phyloP scores from a whole-genome alignment of 2,113 vertebrate genomes.

The Larimichthys polyactis region DNA sequence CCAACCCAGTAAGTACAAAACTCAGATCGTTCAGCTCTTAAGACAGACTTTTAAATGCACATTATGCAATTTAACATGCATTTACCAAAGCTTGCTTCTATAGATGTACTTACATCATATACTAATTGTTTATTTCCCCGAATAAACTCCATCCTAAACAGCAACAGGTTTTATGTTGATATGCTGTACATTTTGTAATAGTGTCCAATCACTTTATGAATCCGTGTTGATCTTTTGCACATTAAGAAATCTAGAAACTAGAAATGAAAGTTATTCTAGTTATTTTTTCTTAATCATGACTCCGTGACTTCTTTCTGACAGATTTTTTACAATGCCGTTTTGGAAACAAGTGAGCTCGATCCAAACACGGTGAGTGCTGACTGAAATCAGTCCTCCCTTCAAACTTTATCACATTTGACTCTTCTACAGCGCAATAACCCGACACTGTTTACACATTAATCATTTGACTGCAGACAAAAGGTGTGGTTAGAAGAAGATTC shows the following conservation, averaged over 20 bases:
- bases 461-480: slow-evolving; percentile 48
- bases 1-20: slow-evolving; percentile 76
- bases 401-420: slow-evolving; percentile 7
- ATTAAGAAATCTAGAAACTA: neutral
- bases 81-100: neutral
- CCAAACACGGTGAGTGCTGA: slow-evolving; percentile 70
- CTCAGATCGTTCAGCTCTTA: neutral
- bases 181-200: neutral
- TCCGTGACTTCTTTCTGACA: slow-evolving; percentile 43
- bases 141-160: neutral
- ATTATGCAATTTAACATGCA: neutral
- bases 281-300: neutral
- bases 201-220: neutral
- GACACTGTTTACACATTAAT: slow-evolving; percentile 15
- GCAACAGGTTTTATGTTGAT: neutral
- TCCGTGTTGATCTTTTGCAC: neutral
- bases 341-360: slow-evolving; percentile 53
- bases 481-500: slow-evolving; percentile 23
- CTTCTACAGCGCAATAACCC: neutral
- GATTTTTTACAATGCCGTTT: slow-evolving; percentile 62
- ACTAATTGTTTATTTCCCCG: neutral
- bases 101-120: neutral
- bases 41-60: neutral
- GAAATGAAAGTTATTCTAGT: neutral
- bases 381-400: neutral